These are phyloP conservation scores for Urocynchramus pylzowi DNA, from an alignment of 2,113 vertebrate genomes.

Conservation along the genomic window DNA sequence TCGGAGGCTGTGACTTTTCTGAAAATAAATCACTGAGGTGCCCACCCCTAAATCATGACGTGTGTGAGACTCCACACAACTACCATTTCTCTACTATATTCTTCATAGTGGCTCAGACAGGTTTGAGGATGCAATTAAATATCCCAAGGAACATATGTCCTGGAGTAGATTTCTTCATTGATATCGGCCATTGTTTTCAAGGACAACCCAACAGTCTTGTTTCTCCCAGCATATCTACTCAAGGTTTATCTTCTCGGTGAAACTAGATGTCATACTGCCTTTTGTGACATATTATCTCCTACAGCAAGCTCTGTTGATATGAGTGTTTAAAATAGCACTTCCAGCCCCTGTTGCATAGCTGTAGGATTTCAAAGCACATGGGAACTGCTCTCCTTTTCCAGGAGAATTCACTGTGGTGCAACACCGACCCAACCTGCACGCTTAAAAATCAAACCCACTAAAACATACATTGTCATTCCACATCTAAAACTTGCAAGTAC, in stretches of 20 bases:
- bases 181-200: constrained; percentile 58
- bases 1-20: constrained; percentile 10
- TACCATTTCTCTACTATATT: background rate
- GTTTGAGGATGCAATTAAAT: constrained; percentile 37
- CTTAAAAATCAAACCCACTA: background rate
- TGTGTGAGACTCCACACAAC: background rate
- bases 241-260: constrained; percentile 62
- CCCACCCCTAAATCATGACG: background rate
- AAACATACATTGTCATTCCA: background rate
- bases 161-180: constrained; percentile 45
- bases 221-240: constrained; percentile 48
- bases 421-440: background rate
- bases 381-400: background rate
- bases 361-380: constrained; percentile 23
- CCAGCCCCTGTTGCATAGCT: constrained; percentile 11
- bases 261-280: constrained; percentile 55
- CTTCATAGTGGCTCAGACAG: background rate
- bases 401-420: background rate
- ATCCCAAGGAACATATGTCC: constrained; percentile 32
- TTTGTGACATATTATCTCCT: constrained; percentile 65
- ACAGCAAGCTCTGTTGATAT: constrained; percentile 60
- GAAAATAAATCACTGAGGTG: background rate
- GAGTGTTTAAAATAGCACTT: constrained; percentile 58
- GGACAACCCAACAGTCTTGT: constrained; percentile 41
- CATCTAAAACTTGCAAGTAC: background rate